Base-by-base conservation (phyloP, 2,113 vertebrate species). In the Sphyrna mokarran region DNA sequence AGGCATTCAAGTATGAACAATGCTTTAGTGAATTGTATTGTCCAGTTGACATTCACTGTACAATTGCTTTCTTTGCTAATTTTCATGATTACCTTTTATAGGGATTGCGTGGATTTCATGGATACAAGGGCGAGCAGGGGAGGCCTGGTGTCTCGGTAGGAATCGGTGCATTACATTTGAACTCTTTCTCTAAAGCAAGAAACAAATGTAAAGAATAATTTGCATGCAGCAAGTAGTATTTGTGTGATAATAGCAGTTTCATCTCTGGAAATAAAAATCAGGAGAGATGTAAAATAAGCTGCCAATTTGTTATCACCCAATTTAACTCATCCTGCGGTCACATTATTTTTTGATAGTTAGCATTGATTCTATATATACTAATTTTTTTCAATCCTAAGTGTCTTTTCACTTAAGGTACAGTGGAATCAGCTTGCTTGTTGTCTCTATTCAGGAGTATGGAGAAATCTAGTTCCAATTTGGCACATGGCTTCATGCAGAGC, bases 101-200 rank as follows among this genome's bases (percentile, higher is more conserved):
- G 99, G 99, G 99, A 95, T 96, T 96, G 69, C 98, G 97, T 96
- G 99, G 99, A 40, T 96, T 97, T 43, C 97, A 97, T 86, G 99
- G 99, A 83, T 96, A 98, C 96, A 99, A 99, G 97, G 99, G 99
- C 96, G 98, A 98, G 87, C 97, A 98, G 86, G 99, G 99, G 96
- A 97, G 97, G 86, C 97, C 97, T 96, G 99, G 99, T 69, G 96
- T 97, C 96, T 97, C 97, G 98, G 99, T 99, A 98, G 97, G 97
- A 68, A 66, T 72, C 11, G 48, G 10, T 48, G 43, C 76, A 54
- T 48, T 72, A 54, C 22, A 94, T 54, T 54, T 33, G 87, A 93
- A 66, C 61, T 83, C 20, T 40, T 83, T 40, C 37, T 83, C 37
- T 43, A 40, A 83, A 20, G 4, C 37, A 83, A 83, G 16, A 83